Conservation (phyloP, 2,113 vertebrate species). For the Carassius gibelio region DNA sequence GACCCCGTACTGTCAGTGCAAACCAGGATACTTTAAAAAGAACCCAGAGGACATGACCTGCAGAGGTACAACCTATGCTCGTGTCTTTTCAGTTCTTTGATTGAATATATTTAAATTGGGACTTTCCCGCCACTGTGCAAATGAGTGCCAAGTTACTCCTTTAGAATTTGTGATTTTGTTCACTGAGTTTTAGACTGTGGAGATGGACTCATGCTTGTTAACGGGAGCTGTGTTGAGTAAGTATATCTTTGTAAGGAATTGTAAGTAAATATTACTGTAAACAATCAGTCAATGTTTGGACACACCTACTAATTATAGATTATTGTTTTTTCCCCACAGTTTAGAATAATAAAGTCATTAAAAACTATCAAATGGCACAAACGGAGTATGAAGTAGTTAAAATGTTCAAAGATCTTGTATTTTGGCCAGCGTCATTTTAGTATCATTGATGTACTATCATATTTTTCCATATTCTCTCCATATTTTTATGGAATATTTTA, state of each 20-base stretch:
- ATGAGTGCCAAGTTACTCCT: background rate
- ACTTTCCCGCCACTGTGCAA: background rate
- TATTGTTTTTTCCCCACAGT: background rate
- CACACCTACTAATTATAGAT: background rate
- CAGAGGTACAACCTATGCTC: constrained; percentile 76
- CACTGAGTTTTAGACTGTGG: constrained; percentile 82
- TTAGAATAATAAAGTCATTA: background rate
- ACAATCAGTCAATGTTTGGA: background rate
- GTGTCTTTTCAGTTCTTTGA: background rate
- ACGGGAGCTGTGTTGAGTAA: constrained; percentile 89
- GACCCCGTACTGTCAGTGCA: constrained; percentile 83
- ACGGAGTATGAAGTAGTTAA: background rate
- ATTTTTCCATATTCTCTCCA: no score
- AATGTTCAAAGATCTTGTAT: background rate
- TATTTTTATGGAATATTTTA: no score
- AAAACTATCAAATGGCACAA: background rate
- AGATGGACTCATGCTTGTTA: constrained; percentile 89
- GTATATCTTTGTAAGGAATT: constrained; percentile 46
- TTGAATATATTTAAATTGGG: background rate
- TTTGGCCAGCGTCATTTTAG: background rate
- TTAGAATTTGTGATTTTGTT: background rate
- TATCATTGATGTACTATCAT: no score
- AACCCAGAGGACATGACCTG: constrained; percentile 87
- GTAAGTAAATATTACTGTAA: background rate
- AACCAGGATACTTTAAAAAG: constrained; percentile 90